A percentile compares a stretch with the other conserved stretches of the same genome.
phyloP scores from a whole-genome alignment of 2,888 invertebrate species.

The Helicoverpa assulta region DNA sequence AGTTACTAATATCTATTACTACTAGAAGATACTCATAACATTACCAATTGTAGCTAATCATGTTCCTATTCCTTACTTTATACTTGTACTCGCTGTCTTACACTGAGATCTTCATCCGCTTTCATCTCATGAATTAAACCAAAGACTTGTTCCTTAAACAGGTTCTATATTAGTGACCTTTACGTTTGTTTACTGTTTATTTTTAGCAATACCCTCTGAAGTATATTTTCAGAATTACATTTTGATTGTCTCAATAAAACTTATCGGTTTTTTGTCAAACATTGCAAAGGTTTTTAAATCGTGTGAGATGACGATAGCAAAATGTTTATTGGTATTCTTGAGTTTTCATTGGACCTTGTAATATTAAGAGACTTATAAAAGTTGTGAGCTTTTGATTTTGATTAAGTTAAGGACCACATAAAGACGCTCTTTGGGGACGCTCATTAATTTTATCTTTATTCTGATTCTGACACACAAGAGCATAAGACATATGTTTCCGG shows the following conservation, averaged over 20 bases:
- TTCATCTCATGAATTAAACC: conserved; percentile 52
- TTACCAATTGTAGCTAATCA: too few species aligned
- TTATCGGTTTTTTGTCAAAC: conserved; percentile 52
- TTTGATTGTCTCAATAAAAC: conserved; percentile 65
- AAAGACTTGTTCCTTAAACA: conserved; percentile 67
- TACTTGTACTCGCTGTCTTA: not conserved
- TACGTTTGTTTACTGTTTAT: conserved; percentile 83
- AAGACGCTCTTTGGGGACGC: conserved; percentile 18
- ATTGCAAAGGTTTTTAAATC: conserved; percentile 36
- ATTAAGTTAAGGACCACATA: conserved; percentile 24
- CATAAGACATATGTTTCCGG: not conserved
- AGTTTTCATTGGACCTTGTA: conserved; percentile 35
- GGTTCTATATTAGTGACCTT: conserved; percentile 78
- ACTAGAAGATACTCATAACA: too few species aligned
- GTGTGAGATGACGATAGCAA: conserved; percentile 22
- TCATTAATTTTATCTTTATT: conserved; percentile 15
- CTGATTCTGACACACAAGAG: too few species aligned
- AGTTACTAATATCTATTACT: too few species aligned
- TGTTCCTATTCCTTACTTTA: not conserved
- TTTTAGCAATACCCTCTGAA: conserved; percentile 76
- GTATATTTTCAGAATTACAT: conserved; percentile 63
- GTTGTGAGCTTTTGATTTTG: conserved; percentile 24
- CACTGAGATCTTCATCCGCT: conserved; percentile 14
- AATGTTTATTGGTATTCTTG: conserved; percentile 28
- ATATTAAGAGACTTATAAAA: conserved; percentile 29